These are phyloP conservation scores for Beris chalybata DNA, from an alignment of 2,888 invertebrate species.

Conservation along the genomic window DNA sequence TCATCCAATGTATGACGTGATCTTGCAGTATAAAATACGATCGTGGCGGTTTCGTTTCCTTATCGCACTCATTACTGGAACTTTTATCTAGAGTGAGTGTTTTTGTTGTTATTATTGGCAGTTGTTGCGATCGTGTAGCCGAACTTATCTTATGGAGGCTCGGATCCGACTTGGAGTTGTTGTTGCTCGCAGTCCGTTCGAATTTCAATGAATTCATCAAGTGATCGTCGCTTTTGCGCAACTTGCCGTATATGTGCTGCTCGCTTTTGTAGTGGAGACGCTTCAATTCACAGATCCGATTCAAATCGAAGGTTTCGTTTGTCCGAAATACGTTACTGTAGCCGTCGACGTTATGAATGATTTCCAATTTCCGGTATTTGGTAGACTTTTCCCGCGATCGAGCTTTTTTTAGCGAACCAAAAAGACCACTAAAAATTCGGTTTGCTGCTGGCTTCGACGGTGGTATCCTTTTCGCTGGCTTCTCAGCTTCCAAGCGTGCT, in stretches of 20 bases:
- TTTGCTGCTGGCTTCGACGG: neutral
- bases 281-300: constrained; percentile 52
- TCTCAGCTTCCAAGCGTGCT: constrained; percentile 37
- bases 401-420: constrained; percentile 34
- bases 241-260: constrained; percentile 52
- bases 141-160: constrained; percentile 26
- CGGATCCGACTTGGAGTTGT: constrained; percentile 36
- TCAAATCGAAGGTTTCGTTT: constrained; percentile 53
- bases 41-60: neutral
- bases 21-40: constrained; percentile 41
- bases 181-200: neutral
- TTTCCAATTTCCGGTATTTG: constrained; percentile 45
- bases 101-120: neutral
- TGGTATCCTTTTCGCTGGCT: neutral
- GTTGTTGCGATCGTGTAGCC: constrained; percentile 4
- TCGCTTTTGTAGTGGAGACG: neutral
- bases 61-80: neutral
- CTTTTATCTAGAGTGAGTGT: neutral
- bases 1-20: constrained; percentile 53
- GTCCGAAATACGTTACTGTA: constrained; percentile 50
- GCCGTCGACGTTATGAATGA: constrained; percentile 52
- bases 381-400: constrained; percentile 35
- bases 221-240: constrained; percentile 41
- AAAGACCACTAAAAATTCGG: constrained; percentile 29
- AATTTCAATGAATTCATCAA: constrained; percentile 36